Evolutionary conservation across 2,113 vertebrate species (phyloP), one percentile per base, ranked within the genome.

Genomic region (Polypterus senegalus): DNA sequence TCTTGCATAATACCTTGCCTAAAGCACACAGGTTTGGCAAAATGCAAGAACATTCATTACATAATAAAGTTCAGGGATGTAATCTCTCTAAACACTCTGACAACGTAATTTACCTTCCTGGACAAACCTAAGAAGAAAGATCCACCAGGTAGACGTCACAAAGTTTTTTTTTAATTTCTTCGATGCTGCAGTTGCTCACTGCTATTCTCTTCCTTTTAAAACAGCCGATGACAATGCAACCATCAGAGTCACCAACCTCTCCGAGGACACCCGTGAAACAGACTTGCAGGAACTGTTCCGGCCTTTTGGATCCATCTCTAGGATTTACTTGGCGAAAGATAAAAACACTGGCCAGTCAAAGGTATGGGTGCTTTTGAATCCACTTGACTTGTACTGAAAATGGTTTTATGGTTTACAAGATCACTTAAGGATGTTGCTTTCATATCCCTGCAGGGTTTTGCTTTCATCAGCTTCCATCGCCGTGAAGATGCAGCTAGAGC

Each of bases 281-380:
- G 95, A 98, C 67, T 75, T 98, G 61, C 95, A 98, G 82, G 95
- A 98, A 77, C 92, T 98, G 1, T 98, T 98, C 81, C 86, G 95
- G 27, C 95, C 95, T 2, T 98, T 98, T 1, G 95, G 95, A 52
- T 94, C 94, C 70, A 98, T 98, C 71, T 97, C 95, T 0, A 87
- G 95, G 62, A 98, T 98, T 67, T 98, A 98, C 62, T 69, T 98
- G 76, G 94, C 94, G 48, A 98, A 98, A 79, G 94, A 98, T 77
- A 98, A 98, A 79, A 93, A 92, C 71, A 98, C 95, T 0, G 94
- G 95, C 27, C 95, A 98, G 74, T 97, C 93, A 48, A 98, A 97
- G 90, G 95, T 97, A 71, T 63, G 64, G 27, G 27, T 27, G 27
- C 27, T 27, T 27, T 27, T 27, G 27, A 27, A 27, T 27, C 27